Conservation (phyloP, 2,113 vertebrate genomes). For the Mastomys coucha region DNA sequence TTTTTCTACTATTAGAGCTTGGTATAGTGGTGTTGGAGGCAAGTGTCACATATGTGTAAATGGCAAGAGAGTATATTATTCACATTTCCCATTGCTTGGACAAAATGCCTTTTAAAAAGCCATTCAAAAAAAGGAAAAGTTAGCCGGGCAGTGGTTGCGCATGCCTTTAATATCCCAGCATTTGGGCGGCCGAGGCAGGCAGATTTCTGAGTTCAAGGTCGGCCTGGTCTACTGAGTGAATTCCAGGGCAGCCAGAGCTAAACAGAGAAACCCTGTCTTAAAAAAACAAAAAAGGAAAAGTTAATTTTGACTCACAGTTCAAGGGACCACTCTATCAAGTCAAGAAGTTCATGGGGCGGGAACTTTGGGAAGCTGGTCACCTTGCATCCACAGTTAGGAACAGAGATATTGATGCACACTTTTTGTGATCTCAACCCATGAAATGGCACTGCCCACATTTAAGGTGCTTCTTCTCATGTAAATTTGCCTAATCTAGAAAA, state of each 20-base stretch:
- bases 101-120: neutral
- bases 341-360: no score
- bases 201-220: no score
- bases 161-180: no score
- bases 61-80: neutral
- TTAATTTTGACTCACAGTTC: neutral
- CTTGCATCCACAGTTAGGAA: neutral
- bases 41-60: neutral
- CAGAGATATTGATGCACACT: no score
- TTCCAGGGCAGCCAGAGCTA: no score
- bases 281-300: no score
- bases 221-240: no score
- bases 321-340: neutral
- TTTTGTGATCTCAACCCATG: neutral
- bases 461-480: neutral
- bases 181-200: no score
- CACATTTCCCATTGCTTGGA: no score
- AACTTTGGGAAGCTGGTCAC: neutral
- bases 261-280: no score
- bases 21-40: rapidly evolving
- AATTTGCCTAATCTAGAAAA: neutral
- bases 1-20: neutral
- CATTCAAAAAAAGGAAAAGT: no score
- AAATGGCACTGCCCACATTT: neutral
- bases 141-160: no score